Evolutionary conservation across 23 tunicate genomes (phyloP), one percentile per base, ranked within the genome.

Genomic region (Trididemnum nubilum): DNA sequence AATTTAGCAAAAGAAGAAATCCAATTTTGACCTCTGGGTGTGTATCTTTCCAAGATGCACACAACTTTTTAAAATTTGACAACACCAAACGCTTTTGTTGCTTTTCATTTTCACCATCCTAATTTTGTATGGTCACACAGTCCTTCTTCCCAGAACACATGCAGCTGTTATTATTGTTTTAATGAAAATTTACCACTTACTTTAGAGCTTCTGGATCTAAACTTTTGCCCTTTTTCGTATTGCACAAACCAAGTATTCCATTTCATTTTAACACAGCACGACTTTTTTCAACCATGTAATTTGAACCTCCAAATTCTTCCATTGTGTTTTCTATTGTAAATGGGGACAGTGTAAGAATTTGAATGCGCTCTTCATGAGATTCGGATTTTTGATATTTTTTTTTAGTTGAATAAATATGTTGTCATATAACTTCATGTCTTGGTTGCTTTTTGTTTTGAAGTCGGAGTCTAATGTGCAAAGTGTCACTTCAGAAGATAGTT

Each of bases 51-150:
- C 76, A 70, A 18, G 76, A 70, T 19, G 76, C 39, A 31, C 31
- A 34, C 38, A 70, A 37, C 31, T 70, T 22, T 27, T 70, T 70
- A 30, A 70, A 34, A 26, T 70, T 70, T 33, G 76, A 70, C 29
- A 70, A 33, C 29, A 70, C 76, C 38, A 70, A 34, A 32, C 76
- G 76, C 76, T 70, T 70, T 34, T 70, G 76, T 15, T 70, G 76
- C 22, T 70, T 4, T 32, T 32, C 76, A 4, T 70, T 70, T 34
- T 29, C 12, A 70, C 76, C 76, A 70, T 70, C 44, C 22, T 70
- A 26, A 70, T 70, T 70, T 70, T 37, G 37, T 15, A 4, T 34
- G 29, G 40, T 31, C 7, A 70, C 38, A 12, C 37, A 29, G n/a
- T 70, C 76, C 31, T 70, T 70, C 38, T 5, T 70, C 5, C 76